Evolutionary conservation across 2,113 vertebrate genomes (phyloP).

Genomic region (Amphiprion percula): DNA sequence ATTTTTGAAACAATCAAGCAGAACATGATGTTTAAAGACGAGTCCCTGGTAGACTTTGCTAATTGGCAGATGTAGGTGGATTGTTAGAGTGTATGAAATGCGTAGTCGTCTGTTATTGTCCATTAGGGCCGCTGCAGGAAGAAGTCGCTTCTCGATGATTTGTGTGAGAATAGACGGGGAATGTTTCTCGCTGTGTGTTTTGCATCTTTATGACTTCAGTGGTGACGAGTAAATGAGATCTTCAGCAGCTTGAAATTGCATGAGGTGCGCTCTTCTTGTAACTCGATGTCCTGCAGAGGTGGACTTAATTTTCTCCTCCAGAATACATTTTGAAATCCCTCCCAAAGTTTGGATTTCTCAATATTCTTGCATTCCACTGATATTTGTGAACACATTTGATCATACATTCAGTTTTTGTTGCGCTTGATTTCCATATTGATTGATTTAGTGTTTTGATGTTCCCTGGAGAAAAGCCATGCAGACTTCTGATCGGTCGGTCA

Average conservation of each 20-base stretch:
- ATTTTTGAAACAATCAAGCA: constrained; percentile 24
- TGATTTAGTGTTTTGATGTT: constrained; percentile 11
- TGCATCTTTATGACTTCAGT: not conserved
- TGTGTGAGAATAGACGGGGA: not conserved
- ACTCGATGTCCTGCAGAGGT: not conserved
- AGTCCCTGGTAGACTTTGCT: constrained; percentile 17
- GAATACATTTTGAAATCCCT: not conserved
- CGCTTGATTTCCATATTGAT: constrained; percentile 9
- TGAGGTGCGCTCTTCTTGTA: not conserved
- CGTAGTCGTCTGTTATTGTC: constrained; percentile 13
- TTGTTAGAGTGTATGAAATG: constrained; percentile 22
- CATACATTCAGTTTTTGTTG: not conserved
- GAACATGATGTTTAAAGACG: constrained; percentile 6
- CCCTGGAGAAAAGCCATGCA: constrained; percentile 16
- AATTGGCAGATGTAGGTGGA: constrained; percentile 45
- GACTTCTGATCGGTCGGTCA: constrained; percentile 10
- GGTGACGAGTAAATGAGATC: not conserved
- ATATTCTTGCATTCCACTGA: not conserved
- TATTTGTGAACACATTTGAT: constrained; percentile 15
- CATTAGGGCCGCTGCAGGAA: not conserved
- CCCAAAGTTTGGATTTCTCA: not conserved
- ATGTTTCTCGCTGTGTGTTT: not conserved
- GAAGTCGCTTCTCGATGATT: not conserved
- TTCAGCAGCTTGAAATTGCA: not conserved
- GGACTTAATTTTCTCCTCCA: not conserved